A percentile compares a stretch with the other conserved stretches of the same genome.
Evolutionary conservation across 2,797 vertebrate genomes (phyloP).

Genomic region (Mionectes olivaceus): DNA sequence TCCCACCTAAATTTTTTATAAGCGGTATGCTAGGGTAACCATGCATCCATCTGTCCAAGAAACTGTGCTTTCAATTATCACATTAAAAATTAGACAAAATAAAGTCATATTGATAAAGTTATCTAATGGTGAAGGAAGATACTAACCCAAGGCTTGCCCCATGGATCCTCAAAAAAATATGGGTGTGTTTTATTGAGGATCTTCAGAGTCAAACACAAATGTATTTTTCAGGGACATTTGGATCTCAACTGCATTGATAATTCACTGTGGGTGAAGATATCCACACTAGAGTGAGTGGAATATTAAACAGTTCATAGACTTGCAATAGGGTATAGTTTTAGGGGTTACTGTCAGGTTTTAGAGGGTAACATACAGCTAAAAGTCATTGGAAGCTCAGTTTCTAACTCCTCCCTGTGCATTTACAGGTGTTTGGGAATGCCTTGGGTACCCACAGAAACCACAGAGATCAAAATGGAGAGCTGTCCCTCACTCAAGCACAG

Average conservation of each 20-base stretch:
- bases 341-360: background rate
- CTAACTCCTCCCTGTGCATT: background rate
- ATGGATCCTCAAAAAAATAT: background rate
- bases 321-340: background rate
- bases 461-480: background rate
- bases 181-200: background rate
- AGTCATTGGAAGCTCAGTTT: background rate
- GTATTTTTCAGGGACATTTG: background rate
- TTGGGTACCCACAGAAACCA: background rate
- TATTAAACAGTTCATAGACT: background rate
- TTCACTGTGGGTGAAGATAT: background rate
- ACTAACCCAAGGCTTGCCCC: background rate
- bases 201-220: background rate
- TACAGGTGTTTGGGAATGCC: background rate
- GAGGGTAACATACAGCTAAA: background rate
- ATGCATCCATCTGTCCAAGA: background rate
- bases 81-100: background rate
- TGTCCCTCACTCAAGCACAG: background rate
- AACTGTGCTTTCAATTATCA: background rate
- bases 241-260: background rate
- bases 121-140: background rate
- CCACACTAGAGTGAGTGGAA: background rate
- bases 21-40: background rate
- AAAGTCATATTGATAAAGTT: background rate
- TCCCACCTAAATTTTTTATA: background rate